Evolutionary conservation across 2,797 vertebrate species (phyloP).

Genomic region (Carapus acus): DNA sequence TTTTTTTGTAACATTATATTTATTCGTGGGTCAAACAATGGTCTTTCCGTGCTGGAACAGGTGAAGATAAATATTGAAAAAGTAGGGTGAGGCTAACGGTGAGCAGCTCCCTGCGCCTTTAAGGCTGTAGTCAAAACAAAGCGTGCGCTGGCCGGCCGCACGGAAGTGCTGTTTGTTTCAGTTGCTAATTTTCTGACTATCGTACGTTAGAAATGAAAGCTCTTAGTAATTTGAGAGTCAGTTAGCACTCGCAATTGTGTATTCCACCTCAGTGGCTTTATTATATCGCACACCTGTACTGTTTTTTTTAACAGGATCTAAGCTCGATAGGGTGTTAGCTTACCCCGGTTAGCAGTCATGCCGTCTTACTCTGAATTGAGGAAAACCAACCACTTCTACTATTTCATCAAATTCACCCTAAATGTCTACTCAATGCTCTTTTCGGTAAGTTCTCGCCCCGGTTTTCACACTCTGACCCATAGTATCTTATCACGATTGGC

Average conservation of each 20-base stretch:
- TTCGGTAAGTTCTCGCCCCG: constrained; percentile 69
- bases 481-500: neutral
- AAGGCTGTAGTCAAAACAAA: constrained; percentile 72
- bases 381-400: constrained; percentile 76
- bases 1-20: no score
- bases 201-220: constrained; percentile 45
- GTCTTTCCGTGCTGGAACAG: no score
- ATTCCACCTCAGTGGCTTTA: neutral
- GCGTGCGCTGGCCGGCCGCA: constrained; percentile 53
- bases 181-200: constrained; percentile 16
- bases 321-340: constrained; percentile 36
- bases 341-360: constrained; percentile 59
- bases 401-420: constrained; percentile 79
- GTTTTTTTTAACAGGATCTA: constrained; percentile 13
- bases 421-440: constrained; percentile 82
- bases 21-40: no score
- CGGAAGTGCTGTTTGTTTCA: constrained; percentile 61
- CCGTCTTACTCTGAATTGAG: constrained; percentile 70
- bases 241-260: constrained; percentile 2
- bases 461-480: neutral
- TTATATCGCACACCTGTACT: constrained; percentile 5
- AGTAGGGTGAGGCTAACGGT: neutral
- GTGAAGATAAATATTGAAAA: neutral
- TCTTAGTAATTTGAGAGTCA: constrained; percentile 19
- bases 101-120: constrained; percentile 56